Evolutionary conservation across 1,140 invertebrate genomes (phyloP), one percentile per base, ranked within the genome.

Genomic region (Saccostrea glomerata): DNA sequence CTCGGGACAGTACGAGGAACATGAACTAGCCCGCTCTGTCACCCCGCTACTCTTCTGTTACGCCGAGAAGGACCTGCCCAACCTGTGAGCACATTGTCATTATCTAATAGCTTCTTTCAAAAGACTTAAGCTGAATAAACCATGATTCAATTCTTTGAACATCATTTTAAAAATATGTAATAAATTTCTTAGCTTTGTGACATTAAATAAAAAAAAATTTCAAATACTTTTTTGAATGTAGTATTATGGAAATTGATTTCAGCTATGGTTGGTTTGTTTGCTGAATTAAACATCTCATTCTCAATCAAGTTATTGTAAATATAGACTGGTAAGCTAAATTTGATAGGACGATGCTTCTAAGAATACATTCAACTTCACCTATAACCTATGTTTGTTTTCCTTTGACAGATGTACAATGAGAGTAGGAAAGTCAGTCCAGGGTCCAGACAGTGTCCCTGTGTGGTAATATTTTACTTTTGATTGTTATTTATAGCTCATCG

Each of bases 41-140:
- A 96, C 97, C 60, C 99, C 99, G n/a, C 95, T 99, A 15, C 96
- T 99, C 83, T 99, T 99, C 95, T 98, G 97, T 85, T 99, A 99
- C 94, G 96, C 97, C 6, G 98, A 99, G 93, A 97, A 97, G 36
- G 98, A 99, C 93, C 97, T 96, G 11, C 91, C 92, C 5, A 91
- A 92, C 84, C 90, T 94, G 94, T 95, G 88, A 93, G 93, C 93
- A 47, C 47, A 47, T 9, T 47, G 47, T 7, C 6, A 47, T 47
- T 47, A 47, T 47, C 9, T 47, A 7, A 47, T 47, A 9, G 47
- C 47, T 47, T 47, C 30, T 36, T 36, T 36, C 30, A 36, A 36
- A 36, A 36, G 30, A 36, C 30, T 36, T 36, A 36, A 36, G 30
- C 30, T 36, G 30, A 36, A 36, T 1, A 36, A 36, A 36, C 30